These are phyloP conservation scores for Mastigias papua DNA, from an alignment of 30 jellyfish, hydroid and myxozoan species.

Conservation along the genomic window DNA sequence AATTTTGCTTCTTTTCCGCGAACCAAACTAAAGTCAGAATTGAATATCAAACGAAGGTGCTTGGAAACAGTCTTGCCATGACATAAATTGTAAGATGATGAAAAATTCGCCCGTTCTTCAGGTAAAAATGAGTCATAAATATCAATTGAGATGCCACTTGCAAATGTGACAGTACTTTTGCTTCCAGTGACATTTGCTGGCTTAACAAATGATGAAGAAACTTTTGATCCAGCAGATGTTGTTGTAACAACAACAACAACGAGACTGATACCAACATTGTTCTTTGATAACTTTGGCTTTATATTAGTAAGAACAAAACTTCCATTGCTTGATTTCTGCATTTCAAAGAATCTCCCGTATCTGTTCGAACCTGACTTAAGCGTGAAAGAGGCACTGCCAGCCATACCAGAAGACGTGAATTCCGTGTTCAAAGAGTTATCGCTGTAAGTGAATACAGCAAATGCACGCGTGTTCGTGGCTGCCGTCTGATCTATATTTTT, in stretches of 20 bases:
- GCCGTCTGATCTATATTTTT: constrained; percentile 46
- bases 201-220: constrained; percentile 49
- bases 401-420: constrained; percentile 49
- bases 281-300: constrained; percentile 39
- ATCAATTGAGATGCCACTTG: constrained; percentile 34
- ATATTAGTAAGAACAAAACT: constrained; percentile 26
- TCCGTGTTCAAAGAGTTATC: constrained; percentile 27
- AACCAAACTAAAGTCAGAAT: constrained; percentile 53
- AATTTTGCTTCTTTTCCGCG: constrained; percentile 69
- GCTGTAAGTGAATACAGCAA: constrained; percentile 28
- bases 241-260: constrained; percentile 23
- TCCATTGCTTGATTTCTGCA: constrained; percentile 38
- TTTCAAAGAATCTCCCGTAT: constrained; percentile 45
- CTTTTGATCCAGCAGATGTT: constrained; percentile 29
- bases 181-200: constrained; percentile 54
- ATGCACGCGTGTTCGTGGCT: constrained; percentile 49
- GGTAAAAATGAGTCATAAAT: constrained; percentile 66
- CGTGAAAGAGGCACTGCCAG: constrained; percentile 36
- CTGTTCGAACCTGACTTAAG: constrained; percentile 31
- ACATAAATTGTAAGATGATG: constrained; percentile 67
- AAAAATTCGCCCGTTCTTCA: constrained; percentile 45
- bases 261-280: constrained; percentile 60
- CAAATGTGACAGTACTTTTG: constrained; percentile 45
- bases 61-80: constrained; percentile 50
- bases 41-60: constrained; percentile 54